Evolutionary conservation across 2,797 vertebrate species (phyloP).

Genomic region (Danio tinwini): DNA sequence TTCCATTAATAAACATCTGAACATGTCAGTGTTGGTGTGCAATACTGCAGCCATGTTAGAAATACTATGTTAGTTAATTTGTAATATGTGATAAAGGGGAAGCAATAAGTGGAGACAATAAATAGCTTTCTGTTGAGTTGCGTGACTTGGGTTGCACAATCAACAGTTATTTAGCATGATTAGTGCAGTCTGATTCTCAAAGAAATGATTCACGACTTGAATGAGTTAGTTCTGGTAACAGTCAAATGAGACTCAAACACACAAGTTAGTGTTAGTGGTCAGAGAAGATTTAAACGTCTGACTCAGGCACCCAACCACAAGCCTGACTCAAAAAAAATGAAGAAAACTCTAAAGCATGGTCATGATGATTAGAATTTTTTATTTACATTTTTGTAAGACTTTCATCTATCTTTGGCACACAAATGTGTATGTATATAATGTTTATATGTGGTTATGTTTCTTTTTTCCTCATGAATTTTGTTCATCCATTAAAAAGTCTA

Average conservation of each 20-base stretch:
- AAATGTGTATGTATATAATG: background rate
- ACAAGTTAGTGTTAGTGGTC: background rate
- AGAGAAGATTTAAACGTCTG: background rate
- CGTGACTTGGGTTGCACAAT: too few relatives aligned
- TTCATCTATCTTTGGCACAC: background rate
- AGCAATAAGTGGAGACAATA: background rate
- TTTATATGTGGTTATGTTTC: too few relatives aligned
- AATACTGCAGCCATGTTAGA: background rate
- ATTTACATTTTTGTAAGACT: too few relatives aligned
- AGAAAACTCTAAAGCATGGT: background rate
- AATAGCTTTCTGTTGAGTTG: background rate
- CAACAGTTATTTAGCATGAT: background rate
- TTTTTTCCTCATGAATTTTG: background rate
- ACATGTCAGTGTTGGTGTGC: background rate
- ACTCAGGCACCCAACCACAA: background rate
- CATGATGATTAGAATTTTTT: background rate
- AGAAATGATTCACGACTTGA: background rate
- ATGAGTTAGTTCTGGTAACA: background rate
- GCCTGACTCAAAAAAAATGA: background rate
- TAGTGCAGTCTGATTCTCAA: background rate
- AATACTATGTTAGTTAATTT: background rate
- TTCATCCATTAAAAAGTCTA: background rate
- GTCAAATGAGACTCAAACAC: background rate
- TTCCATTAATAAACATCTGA: background rate
- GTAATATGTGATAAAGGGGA: background rate